Conservation (phyloP, 2,888 invertebrate species). For the Troides aeacus region DNA sequence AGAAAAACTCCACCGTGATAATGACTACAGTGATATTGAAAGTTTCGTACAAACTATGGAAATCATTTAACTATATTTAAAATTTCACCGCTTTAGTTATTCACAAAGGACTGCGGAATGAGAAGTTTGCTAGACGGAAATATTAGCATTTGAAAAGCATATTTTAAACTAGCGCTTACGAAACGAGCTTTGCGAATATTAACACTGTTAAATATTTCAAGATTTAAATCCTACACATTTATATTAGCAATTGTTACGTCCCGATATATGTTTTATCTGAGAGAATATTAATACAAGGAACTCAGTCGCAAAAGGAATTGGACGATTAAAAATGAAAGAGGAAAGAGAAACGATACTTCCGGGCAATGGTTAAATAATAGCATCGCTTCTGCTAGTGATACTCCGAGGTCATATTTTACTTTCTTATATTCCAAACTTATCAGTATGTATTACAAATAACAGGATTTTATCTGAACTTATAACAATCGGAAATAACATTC, state of each 20-base stretch:
- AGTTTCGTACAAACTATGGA: not conserved
- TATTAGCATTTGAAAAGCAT: conserved; percentile 8
- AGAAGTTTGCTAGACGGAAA: conserved; percentile 8
- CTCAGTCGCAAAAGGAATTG: no score
- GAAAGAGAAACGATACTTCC: no score
- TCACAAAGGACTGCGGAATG: not conserved
- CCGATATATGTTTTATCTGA: not conserved
- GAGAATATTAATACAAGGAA: not conserved
- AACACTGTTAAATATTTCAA: not conserved
- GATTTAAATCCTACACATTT: not conserved
- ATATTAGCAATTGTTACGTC: not conserved
- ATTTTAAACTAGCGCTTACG: conserved; percentile 5
- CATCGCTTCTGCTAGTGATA: no score
- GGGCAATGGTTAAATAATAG: no score
- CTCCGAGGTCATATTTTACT: no score
- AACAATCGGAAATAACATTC: not conserved
- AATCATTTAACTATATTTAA: not conserved
- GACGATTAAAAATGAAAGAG: no score
- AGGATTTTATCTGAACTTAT: not conserved
- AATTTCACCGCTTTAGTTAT: conserved; percentile 2
- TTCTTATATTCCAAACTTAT: no score
- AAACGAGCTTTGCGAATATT: conserved; percentile 4
- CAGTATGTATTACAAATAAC: no score
- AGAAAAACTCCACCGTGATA: not conserved
- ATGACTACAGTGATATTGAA: not conserved